Base-by-base conservation (phyloP, 2,113 vertebrate species). In the Pachycephala philippinensis region DNA sequence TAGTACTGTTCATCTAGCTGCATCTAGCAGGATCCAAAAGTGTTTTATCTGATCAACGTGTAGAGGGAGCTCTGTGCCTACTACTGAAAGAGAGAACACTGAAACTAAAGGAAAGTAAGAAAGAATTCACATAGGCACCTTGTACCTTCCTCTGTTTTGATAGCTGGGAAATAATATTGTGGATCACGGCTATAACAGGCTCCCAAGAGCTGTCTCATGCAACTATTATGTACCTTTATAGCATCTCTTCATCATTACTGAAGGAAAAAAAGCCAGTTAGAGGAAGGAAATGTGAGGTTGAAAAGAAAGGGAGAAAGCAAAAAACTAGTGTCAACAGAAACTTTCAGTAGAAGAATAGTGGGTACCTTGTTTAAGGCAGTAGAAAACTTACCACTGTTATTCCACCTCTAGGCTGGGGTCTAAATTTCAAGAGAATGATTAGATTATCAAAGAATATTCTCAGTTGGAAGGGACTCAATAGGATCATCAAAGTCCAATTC, bases 1-100 rank as follows among this genome's bases (percentile, higher is more conserved):
- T 96, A 91, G 81, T 88, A 90, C 95, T 94, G 97, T 96, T 84
- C 87, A 96, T 86, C 94, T 93, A 70, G 81, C 61, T 81, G 81
- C 59, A 91, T 87, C 94, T 89, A 87, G 86, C 84, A 86, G 79
- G 53, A 93, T 93, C 72, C 82, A 20, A 53, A 90, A 83, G 37
- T 57, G 45, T 88, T 96, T 88, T 68, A 86, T 96, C 84, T 91
- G 70, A 87, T 71, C 87, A 70, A 91, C 1, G 21, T 82, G 61
- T 83, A 96, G 89, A 95, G 88, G 94, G 85, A 94, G 82, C 93
- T 93, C 72, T 88, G 53, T 91, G 66, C 42, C 82, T 91, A 45
- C 70, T 70, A 49, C 53, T 90, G 93, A 95, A 94, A 66, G 18
- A 89, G n/a, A 95, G 56, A 93, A 71, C 35, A 39, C 42, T 95